Evolutionary conservation across 2,888 invertebrate genomes (phyloP).

Genomic region (Drosophila kambysellisi): DNA sequence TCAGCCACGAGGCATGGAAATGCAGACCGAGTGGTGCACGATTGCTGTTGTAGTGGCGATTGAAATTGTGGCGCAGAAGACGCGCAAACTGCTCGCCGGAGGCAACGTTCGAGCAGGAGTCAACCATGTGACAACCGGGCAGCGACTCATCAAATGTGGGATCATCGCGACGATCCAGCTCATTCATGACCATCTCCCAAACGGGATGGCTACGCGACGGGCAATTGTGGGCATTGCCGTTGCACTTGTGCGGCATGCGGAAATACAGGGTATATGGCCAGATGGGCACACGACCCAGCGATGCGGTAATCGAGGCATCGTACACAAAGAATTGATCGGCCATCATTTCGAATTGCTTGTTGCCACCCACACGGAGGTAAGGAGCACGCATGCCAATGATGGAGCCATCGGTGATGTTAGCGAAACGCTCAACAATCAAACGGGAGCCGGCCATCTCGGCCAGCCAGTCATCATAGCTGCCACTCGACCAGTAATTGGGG

Average conservation of each 20-base stretch:
- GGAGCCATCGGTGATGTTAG: slow-evolving; percentile 96
- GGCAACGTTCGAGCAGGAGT: slow-evolving; percentile 97
- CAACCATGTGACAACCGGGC: slow-evolving; percentile 97
- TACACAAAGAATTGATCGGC: slow-evolving; percentile 97
- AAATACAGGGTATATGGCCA: slow-evolving; percentile 99
- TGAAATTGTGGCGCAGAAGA: slow-evolving; percentile 96
- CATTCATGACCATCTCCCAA: slow-evolving; percentile 99
- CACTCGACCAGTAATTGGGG: slow-evolving; percentile 95
- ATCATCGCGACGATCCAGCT: slow-evolving; percentile 96
- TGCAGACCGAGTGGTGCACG: slow-evolving; percentile 96
- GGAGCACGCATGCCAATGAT: slow-evolving; percentile 95
- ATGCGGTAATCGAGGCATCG: slow-evolving; percentile 97
- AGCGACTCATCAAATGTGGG: slow-evolving; percentile 96
- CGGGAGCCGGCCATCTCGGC: slow-evolving; percentile 97
- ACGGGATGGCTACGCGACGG: slow-evolving; percentile 96
- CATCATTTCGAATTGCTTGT: slow-evolving; percentile 99
- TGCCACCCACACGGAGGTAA: slow-evolving; percentile 95
- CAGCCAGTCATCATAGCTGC: slow-evolving; percentile 95
- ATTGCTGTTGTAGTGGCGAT: slow-evolving; percentile 96
- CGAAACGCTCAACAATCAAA: slow-evolving; percentile 94
- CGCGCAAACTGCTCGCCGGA: slow-evolving; percentile 95
- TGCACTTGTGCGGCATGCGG: slow-evolving; percentile 98
- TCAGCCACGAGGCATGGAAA: slow-evolving; percentile 98
- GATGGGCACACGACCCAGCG: slow-evolving; percentile 94
- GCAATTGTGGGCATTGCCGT: slow-evolving; percentile 97